A percentile compares a stretch with the other conserved stretches of the same genome.
These are phyloP conservation scores for Drosophila virilis DNA, from an alignment of 1,140 invertebrate genomes.

Conservation along the genomic window DNA sequence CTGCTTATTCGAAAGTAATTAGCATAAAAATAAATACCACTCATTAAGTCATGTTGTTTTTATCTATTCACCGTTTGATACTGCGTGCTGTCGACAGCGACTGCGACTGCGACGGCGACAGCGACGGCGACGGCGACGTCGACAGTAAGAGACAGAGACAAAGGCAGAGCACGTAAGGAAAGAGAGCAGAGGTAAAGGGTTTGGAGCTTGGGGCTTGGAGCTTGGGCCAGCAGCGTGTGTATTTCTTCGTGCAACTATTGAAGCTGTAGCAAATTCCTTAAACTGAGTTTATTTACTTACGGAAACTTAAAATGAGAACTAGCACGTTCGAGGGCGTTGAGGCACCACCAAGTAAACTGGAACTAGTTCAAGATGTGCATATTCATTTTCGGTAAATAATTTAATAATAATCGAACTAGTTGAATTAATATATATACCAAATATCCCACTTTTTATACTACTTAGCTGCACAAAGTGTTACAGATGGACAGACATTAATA, in stretches of 20 bases:
- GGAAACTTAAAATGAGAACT: background rate
- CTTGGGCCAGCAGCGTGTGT: background rate
- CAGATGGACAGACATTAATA: no score
- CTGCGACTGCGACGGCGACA: background rate
- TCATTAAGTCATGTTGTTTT: constrained; percentile 82
- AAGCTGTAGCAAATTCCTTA: constrained; percentile 7
- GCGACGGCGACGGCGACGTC: background rate
- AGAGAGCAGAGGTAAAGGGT: background rate
- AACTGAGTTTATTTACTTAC: constrained; percentile 8
- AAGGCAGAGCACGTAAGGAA: background rate
- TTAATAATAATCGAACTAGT: no score
- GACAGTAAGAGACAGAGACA: constrained; percentile 1
- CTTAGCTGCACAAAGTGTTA: no score
- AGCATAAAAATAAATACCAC: constrained; percentile 82
- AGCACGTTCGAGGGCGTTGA: background rate
- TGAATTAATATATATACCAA: no score
- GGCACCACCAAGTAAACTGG: background rate
- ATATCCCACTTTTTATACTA: no score
- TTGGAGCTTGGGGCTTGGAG: background rate
- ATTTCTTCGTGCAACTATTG: constrained; percentile 3
- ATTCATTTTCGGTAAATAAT: background rate
- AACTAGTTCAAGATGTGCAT: constrained; percentile 1
- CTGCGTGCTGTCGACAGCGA: constrained; percentile 39
- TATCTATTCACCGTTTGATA: constrained; percentile 79
- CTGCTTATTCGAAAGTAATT: constrained; percentile 79